Evolutionary conservation across 2,888 invertebrate genomes (phyloP).

Genomic region (Apamea crenata): DNA sequence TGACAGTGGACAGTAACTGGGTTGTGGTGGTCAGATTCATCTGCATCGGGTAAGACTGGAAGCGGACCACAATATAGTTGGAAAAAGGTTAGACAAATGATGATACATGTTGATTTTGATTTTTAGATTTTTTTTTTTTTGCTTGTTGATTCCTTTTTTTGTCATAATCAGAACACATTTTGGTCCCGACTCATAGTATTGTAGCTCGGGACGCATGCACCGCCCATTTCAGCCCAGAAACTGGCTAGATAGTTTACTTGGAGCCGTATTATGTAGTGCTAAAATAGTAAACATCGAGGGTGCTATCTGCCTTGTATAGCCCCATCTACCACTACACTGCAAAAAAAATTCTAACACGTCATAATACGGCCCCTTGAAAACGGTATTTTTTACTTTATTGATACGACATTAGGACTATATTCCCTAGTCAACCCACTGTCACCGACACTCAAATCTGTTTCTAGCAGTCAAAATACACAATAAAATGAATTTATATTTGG

Average conservation of each 20-base stretch:
- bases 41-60: background rate
- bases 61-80: background rate
- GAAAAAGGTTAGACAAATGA: background rate
- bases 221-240: background rate
- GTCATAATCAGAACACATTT: background rate
- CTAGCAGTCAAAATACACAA: slow-evolving; percentile 12
- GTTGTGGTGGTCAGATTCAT: background rate
- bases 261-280: slow-evolving; percentile 1
- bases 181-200: background rate
- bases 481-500: slow-evolving; percentile 11
- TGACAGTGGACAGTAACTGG: background rate
- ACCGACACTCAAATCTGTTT: slow-evolving; percentile 2
- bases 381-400: background rate
- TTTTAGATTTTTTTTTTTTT: no score
- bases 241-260: background rate
- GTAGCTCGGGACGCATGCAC: background rate
- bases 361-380: background rate
- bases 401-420: background rate
- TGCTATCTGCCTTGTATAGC: slow-evolving; percentile 13
- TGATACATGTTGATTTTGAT: background rate
- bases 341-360: slow-evolving; percentile 8
- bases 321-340: slow-evolving; percentile 38
- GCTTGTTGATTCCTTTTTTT: background rate
- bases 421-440: background rate
- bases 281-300: slow-evolving; percentile 14